Evolutionary conservation across 2,888 invertebrate genomes (phyloP), one percentile per base, ranked within the genome.

Genomic region (Congeria kusceri): DNA sequence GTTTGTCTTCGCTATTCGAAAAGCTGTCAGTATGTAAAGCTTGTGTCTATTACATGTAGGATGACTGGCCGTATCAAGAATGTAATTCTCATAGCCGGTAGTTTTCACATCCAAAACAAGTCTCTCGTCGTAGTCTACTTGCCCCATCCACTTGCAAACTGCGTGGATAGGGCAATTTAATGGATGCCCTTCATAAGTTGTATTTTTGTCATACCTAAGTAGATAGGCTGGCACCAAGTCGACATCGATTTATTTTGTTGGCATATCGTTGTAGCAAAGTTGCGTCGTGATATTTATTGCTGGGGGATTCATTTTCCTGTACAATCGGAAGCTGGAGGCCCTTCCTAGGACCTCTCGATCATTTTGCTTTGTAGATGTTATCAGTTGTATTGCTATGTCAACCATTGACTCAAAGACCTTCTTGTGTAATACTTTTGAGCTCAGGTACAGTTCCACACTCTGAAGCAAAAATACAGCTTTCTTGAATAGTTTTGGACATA

Each of bases 131-230:
- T 69, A 72, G 3, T 56, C 25, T 53, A 53, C 53, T 59, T 72
- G 65, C 46, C 81, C 74, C 7, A 73, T 28, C 85, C 83, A 87
- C 67, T 85, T 87, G 63, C 83, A 79, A n/a, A 87, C 83, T 5
- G 80, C 85, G 27, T 83, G 82, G 3, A 83, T 76, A 0, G 73
- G 75, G 47, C 83, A 86, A 1, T 74, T 39, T 66, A 86, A 76
- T 3, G 1, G 29, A 1, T 27, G 23, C 3, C 63, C 64, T 15
- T 64, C 27, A 44, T 64, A 64, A 27, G 25, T 28, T 25, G 63
- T 64, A 15, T 39, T 15, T 1, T 67, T 23, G 32, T 84, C 85
- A 3, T 56, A 27, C 57, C 67, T 63, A 9, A 87, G 25, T 4
- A 79, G 58, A 11, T 84, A 29, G 0, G 79, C 85, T 5, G 87